Evolutionary conservation across 2,797 vertebrate species (phyloP).

Genomic region (Pyrocephalus nanus): DNA sequence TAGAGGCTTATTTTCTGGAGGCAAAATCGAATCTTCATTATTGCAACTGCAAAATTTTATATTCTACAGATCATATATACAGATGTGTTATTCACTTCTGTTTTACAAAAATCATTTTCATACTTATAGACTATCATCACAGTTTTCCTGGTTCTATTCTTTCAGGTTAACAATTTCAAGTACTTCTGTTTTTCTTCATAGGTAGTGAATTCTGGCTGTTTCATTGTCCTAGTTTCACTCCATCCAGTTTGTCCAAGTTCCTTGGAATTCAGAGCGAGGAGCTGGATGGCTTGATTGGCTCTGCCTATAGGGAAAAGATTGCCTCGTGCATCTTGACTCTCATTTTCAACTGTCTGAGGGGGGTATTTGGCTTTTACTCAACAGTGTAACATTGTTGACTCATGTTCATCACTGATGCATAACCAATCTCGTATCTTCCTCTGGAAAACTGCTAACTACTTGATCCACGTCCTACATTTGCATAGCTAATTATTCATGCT

Average conservation of each 20-base stretch:
- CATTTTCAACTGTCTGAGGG: background rate
- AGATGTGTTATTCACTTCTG: background rate
- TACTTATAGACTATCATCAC: accelerated
- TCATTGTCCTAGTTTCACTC: background rate
- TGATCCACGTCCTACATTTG: background rate
- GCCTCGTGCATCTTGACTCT: background rate
- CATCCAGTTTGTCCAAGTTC: background rate
- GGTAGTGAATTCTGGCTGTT: background rate
- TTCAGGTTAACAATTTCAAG: background rate
- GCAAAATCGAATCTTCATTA: background rate
- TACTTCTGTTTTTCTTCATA: background rate
- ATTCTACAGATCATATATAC: background rate
- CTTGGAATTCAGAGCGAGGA: background rate
- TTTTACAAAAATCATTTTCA: background rate
- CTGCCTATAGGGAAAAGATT: background rate
- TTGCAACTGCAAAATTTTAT: background rate
- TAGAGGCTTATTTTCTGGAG: background rate
- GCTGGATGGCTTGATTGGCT: background rate
- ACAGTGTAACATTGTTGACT: background rate
- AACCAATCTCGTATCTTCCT: background rate
- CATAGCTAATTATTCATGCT: constrained; percentile 16
- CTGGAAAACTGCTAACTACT: background rate
- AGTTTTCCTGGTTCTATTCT: background rate
- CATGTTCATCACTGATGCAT: background rate
- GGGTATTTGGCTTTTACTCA: background rate